Evolutionary conservation across 2,797 vertebrate species (phyloP).

Genomic region (Pithecia hirsuta): DNA sequence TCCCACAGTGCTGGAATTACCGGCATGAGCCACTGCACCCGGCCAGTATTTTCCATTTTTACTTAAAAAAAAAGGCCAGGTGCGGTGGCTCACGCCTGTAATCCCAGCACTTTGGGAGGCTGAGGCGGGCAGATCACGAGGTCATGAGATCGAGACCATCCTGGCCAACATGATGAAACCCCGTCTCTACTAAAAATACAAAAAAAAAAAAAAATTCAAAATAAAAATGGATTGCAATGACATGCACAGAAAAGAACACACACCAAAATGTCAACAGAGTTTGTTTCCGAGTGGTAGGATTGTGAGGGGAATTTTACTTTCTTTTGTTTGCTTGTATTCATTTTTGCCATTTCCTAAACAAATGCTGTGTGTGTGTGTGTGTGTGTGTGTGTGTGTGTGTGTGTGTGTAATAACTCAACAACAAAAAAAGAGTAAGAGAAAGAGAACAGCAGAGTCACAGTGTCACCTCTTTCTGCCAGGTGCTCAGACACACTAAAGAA

Average conservation of each 20-base stretch:
- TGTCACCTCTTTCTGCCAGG: constrained; percentile 9
- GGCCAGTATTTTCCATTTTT: neutral
- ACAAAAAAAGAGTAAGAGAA: neutral
- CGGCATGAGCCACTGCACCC: neutral
- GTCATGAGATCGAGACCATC: too few relatives aligned
- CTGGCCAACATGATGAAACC: too few relatives aligned
- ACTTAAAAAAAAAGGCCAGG: neutral
- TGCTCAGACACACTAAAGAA: neutral
- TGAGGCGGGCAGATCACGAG: too few relatives aligned
- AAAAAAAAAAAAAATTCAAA: neutral
- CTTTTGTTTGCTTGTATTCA: neutral
- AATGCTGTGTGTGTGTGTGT: neutral
- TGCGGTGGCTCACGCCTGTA: too few relatives aligned
- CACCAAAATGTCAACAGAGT: neutral
- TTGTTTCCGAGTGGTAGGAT: neutral
- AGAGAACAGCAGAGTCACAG: neutral
- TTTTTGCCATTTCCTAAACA: neutral
- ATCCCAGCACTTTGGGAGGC: too few relatives aligned
- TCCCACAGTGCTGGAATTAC: neutral
- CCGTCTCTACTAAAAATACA: too few relatives aligned
- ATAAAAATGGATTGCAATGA: neutral
- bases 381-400: neutral
- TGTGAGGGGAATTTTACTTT: neutral
- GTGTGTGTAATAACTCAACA: neutral
- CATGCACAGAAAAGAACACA: neutral